phyloP scores from a whole-genome alignment of 1,140 invertebrate species.

The Condylostylus longicornis region DNA sequence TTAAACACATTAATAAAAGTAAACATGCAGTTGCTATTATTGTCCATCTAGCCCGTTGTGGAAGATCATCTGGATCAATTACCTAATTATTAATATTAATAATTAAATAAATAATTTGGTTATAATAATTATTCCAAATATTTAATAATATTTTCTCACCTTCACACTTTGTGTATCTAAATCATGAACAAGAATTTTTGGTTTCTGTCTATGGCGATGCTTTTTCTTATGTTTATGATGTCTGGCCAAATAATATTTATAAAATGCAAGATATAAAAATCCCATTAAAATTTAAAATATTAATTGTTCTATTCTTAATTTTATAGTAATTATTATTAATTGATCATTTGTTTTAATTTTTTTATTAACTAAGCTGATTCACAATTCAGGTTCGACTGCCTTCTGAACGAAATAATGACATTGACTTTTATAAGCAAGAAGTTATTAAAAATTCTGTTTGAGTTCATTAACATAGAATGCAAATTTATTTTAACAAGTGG shows the following conservation, averaged over 20 bases:
- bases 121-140: background rate
- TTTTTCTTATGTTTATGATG: constrained; percentile 30
- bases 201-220: constrained; percentile 31
- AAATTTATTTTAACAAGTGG: too few species aligned
- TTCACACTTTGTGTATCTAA: constrained; percentile 30
- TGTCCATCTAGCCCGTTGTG: constrained; percentile 67
- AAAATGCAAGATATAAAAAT: too few species aligned
- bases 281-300: too few species aligned
- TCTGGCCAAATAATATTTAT: constrained; percentile 6
- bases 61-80: constrained; percentile 58
- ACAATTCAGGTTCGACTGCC: too few species aligned
- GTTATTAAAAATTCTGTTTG: too few species aligned
- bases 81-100: constrained; percentile 28
- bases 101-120: background rate
- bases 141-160: constrained; percentile 9
- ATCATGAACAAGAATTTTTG: constrained; percentile 31
- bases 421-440: too few species aligned
- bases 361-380: too few species aligned
- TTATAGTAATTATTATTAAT: too few species aligned
- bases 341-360: too few species aligned
- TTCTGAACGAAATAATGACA: too few species aligned
- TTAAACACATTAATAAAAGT: constrained; percentile 67
- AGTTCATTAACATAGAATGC: too few species aligned
- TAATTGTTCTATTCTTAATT: too few species aligned
- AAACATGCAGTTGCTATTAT: constrained; percentile 76